A percentile compares a stretch with the other conserved stretches of the same genome.
Conservation (phyloP, 2,113 vertebrate genomes). For the Prunella fulvescens region DNA sequence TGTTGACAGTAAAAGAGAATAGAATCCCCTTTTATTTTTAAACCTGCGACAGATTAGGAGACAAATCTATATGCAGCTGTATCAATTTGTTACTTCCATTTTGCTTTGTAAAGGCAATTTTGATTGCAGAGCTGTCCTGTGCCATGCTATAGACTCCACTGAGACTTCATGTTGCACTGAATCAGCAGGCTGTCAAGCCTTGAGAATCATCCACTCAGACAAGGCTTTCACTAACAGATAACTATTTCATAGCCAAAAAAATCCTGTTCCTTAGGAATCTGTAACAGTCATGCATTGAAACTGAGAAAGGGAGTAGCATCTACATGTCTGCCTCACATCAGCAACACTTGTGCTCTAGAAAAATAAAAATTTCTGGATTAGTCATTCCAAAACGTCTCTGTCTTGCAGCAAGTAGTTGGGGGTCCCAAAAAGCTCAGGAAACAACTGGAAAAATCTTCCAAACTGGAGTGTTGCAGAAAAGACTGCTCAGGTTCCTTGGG, state of each 20-base stretch:
- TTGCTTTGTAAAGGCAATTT: slow-evolving; percentile 19
- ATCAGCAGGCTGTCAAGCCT: slow-evolving; percentile 37
- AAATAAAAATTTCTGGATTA: not conserved
- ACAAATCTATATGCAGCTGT: not conserved
- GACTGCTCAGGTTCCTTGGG: not conserved
- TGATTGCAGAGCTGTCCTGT: slow-evolving; percentile 8
- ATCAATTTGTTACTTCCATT: slow-evolving; percentile 16
- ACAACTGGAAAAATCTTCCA: not conserved
- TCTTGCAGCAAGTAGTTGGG: not conserved
- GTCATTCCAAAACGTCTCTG: not conserved
- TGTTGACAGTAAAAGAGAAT: not conserved
- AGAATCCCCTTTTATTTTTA: slow-evolving; percentile 13
- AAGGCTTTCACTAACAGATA: slow-evolving; percentile 12
- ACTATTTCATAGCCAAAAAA: not conserved
- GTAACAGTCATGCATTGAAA: not conserved
- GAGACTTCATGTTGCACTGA: slow-evolving; percentile 34
- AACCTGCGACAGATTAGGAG: slow-evolving; percentile 3
- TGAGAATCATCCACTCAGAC: slow-evolving; percentile 18
- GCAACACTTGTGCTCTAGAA: not conserved
- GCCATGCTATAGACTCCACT: not conserved
- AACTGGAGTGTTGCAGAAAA: not conserved
- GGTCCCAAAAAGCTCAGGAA: not conserved
- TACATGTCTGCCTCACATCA: not conserved
- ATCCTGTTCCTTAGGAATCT: not conserved
- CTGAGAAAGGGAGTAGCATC: not conserved